These are phyloP conservation scores for Simalia tracyae DNA, from an alignment of 2,797 vertebrate genomes.

Conservation along the genomic window DNA sequence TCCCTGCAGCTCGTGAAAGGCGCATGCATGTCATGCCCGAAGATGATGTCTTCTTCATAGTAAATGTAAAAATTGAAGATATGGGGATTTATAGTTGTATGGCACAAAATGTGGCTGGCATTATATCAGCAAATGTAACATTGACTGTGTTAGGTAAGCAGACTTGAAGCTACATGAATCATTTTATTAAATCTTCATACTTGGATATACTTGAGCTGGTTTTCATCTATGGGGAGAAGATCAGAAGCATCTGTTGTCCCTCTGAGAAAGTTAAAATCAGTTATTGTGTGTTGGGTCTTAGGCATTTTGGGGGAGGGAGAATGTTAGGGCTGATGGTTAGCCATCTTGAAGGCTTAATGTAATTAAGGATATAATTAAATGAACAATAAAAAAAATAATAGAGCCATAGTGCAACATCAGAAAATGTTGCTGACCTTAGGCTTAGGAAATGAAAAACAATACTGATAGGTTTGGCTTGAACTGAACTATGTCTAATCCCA, in stretches of 20 bases:
- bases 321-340: neutral
- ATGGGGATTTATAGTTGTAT: conserved; percentile 85
- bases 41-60: conserved; percentile 85
- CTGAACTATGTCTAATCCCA: neutral
- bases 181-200: neutral
- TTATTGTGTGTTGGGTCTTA: neutral
- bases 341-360: neutral
- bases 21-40: conserved; percentile 86
- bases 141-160: conserved; percentile 76
- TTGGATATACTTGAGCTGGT: neutral
- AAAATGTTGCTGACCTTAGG: neutral
- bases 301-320: neutral
- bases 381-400: neutral
- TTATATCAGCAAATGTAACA: conserved; percentile 78
- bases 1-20: conserved; percentile 82
- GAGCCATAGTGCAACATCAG: neutral
- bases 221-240: neutral
- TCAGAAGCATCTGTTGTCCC: neutral
- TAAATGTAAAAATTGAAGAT: conserved; percentile 83
- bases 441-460: neutral
- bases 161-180: fast-evolving
- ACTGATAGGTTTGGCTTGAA: neutral
- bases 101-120: conserved; percentile 79
- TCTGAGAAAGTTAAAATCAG: neutral
- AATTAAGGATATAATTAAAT: too few relatives aligned